A percentile compares a stretch with the other conserved stretches of the same genome.
Evolutionary conservation across 2,888 invertebrate species (phyloP).

Genomic region (Spodoptera picta): DNA sequence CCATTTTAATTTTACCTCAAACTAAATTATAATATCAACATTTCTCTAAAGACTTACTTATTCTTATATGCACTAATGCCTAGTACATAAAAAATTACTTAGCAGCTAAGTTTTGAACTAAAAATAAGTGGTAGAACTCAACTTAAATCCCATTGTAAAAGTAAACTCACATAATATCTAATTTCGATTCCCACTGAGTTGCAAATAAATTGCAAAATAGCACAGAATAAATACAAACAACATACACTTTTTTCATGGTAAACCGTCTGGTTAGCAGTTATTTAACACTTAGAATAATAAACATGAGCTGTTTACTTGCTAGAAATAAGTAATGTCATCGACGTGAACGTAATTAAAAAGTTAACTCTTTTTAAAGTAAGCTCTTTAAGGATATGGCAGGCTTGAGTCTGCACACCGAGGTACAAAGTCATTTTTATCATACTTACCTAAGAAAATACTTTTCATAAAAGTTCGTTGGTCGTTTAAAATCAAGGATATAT

Average conservation of each 20-base stretch:
- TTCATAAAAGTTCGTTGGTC: too few relatives aligned
- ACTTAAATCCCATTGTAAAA: conserved; percentile 30
- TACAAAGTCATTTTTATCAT: background rate
- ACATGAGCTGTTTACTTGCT: conserved; percentile 22
- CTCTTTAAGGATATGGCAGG: too few relatives aligned
- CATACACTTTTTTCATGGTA: conserved; percentile 30
- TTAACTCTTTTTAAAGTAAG: too few relatives aligned
- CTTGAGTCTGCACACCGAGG: too few relatives aligned
- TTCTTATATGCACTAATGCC: too few relatives aligned
- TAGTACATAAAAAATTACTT: too few relatives aligned
- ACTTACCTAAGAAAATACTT: too few relatives aligned
- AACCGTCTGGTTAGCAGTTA: conserved; percentile 39
- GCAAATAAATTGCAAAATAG: conserved; percentile 32
- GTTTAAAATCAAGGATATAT: too few relatives aligned
- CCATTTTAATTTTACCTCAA: too few relatives aligned
- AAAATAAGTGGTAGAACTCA: background rate
- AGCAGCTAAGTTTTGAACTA: background rate
- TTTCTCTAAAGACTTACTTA: too few relatives aligned
- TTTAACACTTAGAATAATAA: conserved; percentile 28
- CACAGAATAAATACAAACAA: conserved; percentile 34
- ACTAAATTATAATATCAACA: too few relatives aligned
- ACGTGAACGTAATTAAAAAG: too few relatives aligned
- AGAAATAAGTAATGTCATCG: background rate
- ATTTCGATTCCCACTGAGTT: conserved; percentile 54
- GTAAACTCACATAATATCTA: conserved; percentile 34